These are phyloP conservation scores for Chionomys nivalis DNA, from an alignment of 2,113 vertebrate species.

Conservation along the genomic window DNA sequence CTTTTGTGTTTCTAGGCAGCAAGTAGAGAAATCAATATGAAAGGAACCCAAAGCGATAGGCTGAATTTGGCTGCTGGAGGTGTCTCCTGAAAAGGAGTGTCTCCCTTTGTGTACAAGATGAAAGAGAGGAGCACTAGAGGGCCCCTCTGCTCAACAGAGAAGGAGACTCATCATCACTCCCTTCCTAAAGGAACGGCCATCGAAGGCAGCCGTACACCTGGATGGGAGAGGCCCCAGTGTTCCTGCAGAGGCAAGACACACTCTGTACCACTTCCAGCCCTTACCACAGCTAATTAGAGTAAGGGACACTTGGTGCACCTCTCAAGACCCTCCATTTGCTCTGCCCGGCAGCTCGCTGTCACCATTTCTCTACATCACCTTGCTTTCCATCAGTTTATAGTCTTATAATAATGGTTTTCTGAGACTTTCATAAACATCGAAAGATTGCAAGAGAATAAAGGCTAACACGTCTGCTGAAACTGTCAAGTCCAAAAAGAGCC, in stretches of 20 bases:
- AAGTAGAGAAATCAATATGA: background rate
- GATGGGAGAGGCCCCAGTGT: background rate
- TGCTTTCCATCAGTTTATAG: background rate
- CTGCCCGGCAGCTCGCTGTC: background rate
- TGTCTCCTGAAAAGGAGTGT: background rate
- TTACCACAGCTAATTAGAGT: background rate
- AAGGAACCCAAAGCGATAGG: background rate
- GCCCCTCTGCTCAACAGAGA: background rate
- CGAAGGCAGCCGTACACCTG: background rate
- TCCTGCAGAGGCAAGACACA: background rate
- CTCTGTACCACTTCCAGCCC: too few relatives aligned
- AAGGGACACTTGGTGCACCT: background rate
- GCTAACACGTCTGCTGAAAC: constrained; percentile 20
- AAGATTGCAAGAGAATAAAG: background rate
- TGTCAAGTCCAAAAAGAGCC: background rate
- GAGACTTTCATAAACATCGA: constrained; percentile 16
- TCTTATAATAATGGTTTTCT: background rate
- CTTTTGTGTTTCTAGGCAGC: background rate
- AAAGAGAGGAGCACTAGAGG: background rate
- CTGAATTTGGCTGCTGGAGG: background rate
- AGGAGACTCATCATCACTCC: background rate
- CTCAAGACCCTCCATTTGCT: background rate
- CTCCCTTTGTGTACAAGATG: background rate
- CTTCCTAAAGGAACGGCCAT: background rate
- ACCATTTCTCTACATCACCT: background rate